Percentiles rank a stretch among this genome's conserved stretches.
Evolutionary conservation across 2,888 invertebrate genomes (phyloP).

Genomic region (Actias luna): DNA sequence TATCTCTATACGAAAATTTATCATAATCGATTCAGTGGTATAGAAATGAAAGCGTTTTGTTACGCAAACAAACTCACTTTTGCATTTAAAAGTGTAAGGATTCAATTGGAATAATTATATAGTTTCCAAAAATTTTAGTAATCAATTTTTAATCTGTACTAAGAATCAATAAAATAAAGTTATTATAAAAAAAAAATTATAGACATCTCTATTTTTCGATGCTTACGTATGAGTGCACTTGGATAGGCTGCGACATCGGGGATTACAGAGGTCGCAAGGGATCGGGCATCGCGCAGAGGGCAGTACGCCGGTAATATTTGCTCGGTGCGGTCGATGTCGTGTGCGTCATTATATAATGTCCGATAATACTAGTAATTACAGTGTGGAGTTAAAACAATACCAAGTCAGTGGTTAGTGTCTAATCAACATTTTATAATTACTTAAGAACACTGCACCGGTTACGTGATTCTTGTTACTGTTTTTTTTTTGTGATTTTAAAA

Average conservation of each 20-base stretch:
- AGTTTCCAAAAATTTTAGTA: too few relatives aligned
- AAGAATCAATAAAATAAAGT: not conserved
- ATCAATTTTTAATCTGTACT: not conserved
- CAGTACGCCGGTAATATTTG: not conserved
- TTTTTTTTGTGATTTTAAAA: too few relatives aligned
- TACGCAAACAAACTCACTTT: too few relatives aligned
- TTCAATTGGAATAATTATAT: too few relatives aligned
- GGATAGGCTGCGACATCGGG: not conserved
- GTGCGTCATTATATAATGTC: not conserved
- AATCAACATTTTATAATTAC: too few relatives aligned
- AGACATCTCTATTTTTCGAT: not conserved
- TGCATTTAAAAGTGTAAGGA: too few relatives aligned
- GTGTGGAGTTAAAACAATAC: not conserved
- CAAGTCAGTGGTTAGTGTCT: not conserved
- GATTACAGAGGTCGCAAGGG: not conserved
- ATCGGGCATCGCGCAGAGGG: too few relatives aligned
- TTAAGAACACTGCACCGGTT: not conserved
- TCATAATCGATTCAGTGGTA: too few relatives aligned
- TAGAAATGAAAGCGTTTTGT: too few relatives aligned
- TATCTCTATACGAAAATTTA: too few relatives aligned
- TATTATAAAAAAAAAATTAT: not conserved
- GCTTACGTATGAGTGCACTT: not conserved
- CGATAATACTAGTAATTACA: not conserved
- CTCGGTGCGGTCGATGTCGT: not conserved
- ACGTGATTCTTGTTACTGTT: not conserved